Base-by-base conservation (phyloP, 2,113 vertebrate genomes). In the Camelus dromedarius region DNA sequence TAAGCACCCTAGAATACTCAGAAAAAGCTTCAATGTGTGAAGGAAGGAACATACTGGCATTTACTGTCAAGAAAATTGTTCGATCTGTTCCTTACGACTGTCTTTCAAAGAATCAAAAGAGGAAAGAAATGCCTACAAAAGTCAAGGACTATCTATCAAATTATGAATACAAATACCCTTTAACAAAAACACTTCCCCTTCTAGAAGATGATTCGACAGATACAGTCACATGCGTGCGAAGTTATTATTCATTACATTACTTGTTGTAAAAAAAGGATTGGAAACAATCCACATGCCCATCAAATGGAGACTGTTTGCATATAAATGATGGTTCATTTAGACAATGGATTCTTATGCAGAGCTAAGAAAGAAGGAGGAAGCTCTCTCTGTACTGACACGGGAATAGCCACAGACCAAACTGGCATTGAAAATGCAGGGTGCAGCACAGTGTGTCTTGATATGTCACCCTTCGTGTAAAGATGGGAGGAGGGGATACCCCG, bases 121-220 rank as follows among this genome's bases (percentile, higher is more conserved):
- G 52, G 73, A 91, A 86, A 96, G 75, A 72, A 60, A 66, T 8
- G 56, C 24, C 84, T 48, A 64, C n/a, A 30, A 81, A 97, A 95
- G 48, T 84, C 84, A 69, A 81, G 66, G 2, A 26, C 9, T 9
- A 50, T 38, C 38, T 62, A 76, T 82, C 60, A 30, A 66, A 76
- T 94, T 66, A 77, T 48, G 95, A 64, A 82, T 48, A 58, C 84
- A 95, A 93, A 96, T 70, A 75, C 20, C 6, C 1, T 60, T 69
- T 91, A 72, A 80, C 46, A 73, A 91, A 75, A 81, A 83, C 81
- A 95, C 89, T 38, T 48, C 66, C 35, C 48, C 76, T 73, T 89
- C n/a, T 60, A 72, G 76, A 84, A 94, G 91, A 88, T 80, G 54
- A 66, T 56, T 67, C 84, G 30, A 42, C 38, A 69, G 80, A 76